Conservation (phyloP, 2,797 vertebrate genomes). For the Dendrocincla tyrannina region DNA sequence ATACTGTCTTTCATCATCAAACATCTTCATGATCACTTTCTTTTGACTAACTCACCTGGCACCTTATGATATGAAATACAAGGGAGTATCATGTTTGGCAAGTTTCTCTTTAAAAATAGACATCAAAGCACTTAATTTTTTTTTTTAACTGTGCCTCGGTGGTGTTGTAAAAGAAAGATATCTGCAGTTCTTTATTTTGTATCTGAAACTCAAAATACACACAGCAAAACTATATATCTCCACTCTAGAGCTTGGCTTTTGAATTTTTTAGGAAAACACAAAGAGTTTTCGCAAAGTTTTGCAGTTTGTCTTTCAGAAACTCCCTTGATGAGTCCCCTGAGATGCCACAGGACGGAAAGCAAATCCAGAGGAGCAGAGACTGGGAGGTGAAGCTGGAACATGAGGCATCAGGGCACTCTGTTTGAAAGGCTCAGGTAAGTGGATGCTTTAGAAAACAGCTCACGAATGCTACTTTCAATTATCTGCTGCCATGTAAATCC, state of each 20-base stretch:
- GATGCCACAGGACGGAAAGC: neutral
- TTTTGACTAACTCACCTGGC: neutral
- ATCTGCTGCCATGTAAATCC: constrained; percentile 14
- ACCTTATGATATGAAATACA: neutral
- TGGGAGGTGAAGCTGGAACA: neutral
- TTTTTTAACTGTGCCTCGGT: neutral
- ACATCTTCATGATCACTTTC: neutral
- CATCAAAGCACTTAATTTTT: neutral
- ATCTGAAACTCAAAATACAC: neutral
- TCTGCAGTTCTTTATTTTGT: neutral
- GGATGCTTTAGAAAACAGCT: neutral
- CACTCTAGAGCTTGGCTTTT: neutral
- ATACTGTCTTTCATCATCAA: neutral
- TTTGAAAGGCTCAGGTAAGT: neutral
- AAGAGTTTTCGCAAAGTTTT: neutral
- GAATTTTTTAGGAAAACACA: neutral
- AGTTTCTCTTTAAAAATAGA: neutral
- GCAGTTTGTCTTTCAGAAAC: neutral
- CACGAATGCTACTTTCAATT: neutral
- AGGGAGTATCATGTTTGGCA: neutral
- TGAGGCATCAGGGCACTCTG: neutral
- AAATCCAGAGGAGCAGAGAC: neutral
- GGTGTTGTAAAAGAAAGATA: neutral
- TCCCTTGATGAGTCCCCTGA: neutral
- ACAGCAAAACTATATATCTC: neutral